Evolutionary conservation across 2,888 invertebrate genomes (phyloP).

Genomic region (Rotaria socialis): DNA sequence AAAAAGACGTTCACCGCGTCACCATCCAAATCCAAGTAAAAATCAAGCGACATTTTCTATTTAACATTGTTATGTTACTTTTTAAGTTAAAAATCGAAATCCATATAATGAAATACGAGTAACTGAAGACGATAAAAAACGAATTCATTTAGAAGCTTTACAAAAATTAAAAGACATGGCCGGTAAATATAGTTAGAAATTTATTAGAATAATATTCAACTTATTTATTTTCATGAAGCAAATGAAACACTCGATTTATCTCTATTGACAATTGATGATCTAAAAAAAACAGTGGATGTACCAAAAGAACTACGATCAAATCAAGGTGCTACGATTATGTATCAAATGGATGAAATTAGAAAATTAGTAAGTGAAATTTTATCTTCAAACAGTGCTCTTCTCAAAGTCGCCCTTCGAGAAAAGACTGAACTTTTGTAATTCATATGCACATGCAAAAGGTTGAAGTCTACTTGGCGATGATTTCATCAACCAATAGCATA

Average conservation of each 20-base stretch:
- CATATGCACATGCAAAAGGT: no score
- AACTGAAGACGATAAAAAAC: not conserved
- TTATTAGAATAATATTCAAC: not conserved
- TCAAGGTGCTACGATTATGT: not conserved
- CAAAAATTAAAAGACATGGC: conserved; percentile 1
- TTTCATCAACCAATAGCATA: no score
- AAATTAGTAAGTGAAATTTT: not conserved
- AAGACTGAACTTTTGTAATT: no score
- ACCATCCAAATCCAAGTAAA: not conserved
- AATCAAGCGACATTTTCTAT: not conserved
- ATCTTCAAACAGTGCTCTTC: no score
- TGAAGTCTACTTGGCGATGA: no score
- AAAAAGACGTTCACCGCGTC: not conserved
- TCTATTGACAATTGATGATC: conserved; percentile 9
- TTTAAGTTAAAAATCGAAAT: not conserved
- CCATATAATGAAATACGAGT: not conserved
- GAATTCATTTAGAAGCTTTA: not conserved
- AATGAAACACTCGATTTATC: conserved; percentile 13
- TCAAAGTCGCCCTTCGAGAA: no score
- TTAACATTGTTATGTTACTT: not conserved
- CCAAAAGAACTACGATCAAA: conserved; percentile 43
- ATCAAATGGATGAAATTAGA: conserved; percentile 39
- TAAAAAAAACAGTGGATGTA: conserved; percentile 39
- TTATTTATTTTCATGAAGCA: not conserved
- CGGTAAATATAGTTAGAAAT: not conserved